Conservation (phyloP, 2,797 vertebrate species). For the Hippopotamyrus pictus region DNA sequence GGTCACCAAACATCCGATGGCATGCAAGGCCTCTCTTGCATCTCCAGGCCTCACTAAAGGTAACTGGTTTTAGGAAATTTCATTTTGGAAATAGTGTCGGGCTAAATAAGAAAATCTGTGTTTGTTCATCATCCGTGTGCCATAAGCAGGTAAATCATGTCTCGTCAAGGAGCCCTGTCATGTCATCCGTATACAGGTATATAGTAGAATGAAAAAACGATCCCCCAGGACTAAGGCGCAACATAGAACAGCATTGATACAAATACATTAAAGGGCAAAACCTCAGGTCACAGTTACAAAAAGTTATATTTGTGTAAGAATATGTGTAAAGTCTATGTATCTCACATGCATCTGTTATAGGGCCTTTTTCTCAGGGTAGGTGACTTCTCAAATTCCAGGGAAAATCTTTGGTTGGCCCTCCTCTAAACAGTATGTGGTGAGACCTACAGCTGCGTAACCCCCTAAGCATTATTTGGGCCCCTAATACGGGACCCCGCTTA, state of each 20-base stretch:
- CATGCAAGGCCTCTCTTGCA: not conserved
- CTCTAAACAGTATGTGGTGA: not conserved
- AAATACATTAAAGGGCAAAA: not conserved
- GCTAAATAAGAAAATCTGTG: not conserved
- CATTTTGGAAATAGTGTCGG: not conserved
- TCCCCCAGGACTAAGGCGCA: not conserved
- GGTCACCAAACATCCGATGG: slow-evolving; percentile 22
- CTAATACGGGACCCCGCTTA: not conserved
- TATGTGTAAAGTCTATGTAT: not conserved
- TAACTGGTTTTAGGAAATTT: not conserved
- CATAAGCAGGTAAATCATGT: not conserved
- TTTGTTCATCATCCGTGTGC: not conserved
- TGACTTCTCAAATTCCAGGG: not conserved
- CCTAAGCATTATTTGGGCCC: not conserved
- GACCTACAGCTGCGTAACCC: not conserved
- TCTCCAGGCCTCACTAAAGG: not conserved
- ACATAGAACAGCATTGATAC: not conserved
- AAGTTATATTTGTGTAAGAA: not conserved
- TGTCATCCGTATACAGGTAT: not conserved
- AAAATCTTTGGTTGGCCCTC: not conserved
- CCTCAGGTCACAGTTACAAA: not conserved
- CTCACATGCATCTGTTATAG: not conserved
- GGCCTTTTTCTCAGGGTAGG: not conserved
- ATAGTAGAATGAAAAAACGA: not conserved
- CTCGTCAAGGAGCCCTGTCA: not conserved